Evolutionary conservation across 64 coral and sea anemone species (phyloP).

Genomic region (Trachythela sp.): DNA sequence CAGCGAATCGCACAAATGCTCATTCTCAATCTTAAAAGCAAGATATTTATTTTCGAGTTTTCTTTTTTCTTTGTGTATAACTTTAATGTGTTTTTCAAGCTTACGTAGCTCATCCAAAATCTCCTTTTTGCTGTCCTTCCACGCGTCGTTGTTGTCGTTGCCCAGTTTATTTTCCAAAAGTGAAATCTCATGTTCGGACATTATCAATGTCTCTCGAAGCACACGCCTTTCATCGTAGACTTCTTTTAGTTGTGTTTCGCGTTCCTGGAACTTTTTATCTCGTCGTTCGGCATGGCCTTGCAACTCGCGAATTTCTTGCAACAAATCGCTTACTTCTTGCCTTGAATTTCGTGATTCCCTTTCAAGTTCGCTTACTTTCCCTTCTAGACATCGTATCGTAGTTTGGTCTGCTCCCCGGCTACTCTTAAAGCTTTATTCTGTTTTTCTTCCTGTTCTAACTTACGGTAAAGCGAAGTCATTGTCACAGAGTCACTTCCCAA

Average conservation of each 20-base stretch:
- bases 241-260: neutral
- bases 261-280: neutral
- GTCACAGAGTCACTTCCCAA: neutral
- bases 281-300: neutral
- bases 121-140: neutral
- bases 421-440: neutral
- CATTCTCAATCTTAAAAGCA: slow-evolving; percentile 14
- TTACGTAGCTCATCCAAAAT: neutral
- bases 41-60: slow-evolving; percentile 21
- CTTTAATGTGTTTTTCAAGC: slow-evolving; percentile 20
- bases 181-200: neutral
- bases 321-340: neutral
- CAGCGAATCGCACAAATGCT: neutral
- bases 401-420: slow-evolving; percentile 5
- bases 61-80: slow-evolving; percentile 10
- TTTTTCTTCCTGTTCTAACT: neutral
- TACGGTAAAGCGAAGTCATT: neutral
- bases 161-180: slow-evolving; percentile 26
- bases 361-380: neutral
- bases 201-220: neutral
- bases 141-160: neutral
- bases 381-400: neutral
- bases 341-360: neutral
- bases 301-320: neutral
- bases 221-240: neutral